Evolutionary conservation across 2,113 vertebrate genomes (phyloP), one percentile per base, ranked within the genome.

Genomic region (Pionites leucogaster): DNA sequence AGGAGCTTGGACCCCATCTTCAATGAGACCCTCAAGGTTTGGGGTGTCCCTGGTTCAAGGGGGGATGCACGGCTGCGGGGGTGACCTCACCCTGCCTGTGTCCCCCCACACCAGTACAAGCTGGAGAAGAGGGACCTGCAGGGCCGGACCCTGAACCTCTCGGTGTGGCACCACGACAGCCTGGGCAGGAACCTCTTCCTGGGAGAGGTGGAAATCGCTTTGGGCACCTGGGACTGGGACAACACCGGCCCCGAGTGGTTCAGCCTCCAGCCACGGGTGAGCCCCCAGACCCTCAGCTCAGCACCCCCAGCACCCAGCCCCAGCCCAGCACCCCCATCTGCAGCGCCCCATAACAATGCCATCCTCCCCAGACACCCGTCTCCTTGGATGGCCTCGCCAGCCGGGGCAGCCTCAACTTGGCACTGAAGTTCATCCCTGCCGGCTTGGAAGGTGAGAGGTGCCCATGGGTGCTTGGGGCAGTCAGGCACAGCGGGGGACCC

Each of bases 121-220:
- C 86, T 99, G 85, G 98, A 98, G 33, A 95, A 98, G 24, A 94
- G 97, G 11, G 99, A 99, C 87, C 98, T 99, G 65, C 97, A 95
- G 72, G 97, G 98, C 44, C 98, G 99, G 37, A 98, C 99, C 33
- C 96, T 99, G 93, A 99, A 99, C 95, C 95, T 99, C 77, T 99
- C 99, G 0, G 99, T 99, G 95, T 99, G 99, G 99, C 99, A 99
- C 93, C 98, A 98, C 0, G 99, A 99, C 86, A 96, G 98, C 94
- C 95, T 99, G 95, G 98, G 98, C 70, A 98, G 98, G 90, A 99
- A 99, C 70, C 87, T 99, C 70, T 99, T 99, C 93, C 97, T 99
- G 92, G 99, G 99, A 9, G 99, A 99, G 97, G 99, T 99, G 79
- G 99, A 99, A 97, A 96, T 99, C 37, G 86, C 97, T 1, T 96